Evolutionary conservation across 92 coral and sea anemone genomes (phyloP).

Genomic region (Palythoa caribaeorum): DNA sequence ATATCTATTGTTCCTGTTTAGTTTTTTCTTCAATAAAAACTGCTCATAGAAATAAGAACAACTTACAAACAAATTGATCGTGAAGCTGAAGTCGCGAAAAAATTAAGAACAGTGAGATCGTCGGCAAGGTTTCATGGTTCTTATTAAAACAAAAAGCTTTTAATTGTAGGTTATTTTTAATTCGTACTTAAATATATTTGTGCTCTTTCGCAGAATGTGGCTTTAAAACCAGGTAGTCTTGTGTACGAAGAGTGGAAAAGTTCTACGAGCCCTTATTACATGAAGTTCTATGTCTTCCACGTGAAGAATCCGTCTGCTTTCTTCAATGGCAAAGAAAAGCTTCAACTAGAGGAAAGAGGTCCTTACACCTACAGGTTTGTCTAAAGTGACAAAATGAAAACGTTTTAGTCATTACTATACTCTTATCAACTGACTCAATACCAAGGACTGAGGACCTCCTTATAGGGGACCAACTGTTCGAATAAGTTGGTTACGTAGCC

Average conservation of each 20-base stretch:
- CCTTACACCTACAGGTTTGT: slow-evolving; percentile 39
- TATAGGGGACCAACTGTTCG: too few relatives aligned
- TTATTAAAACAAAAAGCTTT: too few relatives aligned
- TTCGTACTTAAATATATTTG: not conserved
- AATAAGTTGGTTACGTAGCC: too few relatives aligned
- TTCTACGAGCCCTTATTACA: slow-evolving; percentile 23
- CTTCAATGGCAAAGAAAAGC: slow-evolving; percentile 22
- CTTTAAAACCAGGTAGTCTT: slow-evolving; percentile 23
- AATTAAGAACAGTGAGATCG: too few relatives aligned
- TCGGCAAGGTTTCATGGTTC: too few relatives aligned
- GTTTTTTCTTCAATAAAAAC: too few relatives aligned
- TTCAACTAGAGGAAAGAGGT: slow-evolving; percentile 28
- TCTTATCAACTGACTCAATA: too few relatives aligned
- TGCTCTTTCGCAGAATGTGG: not conserved
- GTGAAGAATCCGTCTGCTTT: slow-evolving; percentile 35
- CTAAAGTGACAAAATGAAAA: not conserved
- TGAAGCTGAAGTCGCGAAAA: too few relatives aligned
- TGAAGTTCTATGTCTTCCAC: slow-evolving; percentile 44
- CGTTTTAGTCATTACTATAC: not conserved
- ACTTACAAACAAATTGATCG: too few relatives aligned
- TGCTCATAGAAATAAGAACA: too few relatives aligned
- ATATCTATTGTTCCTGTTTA: too few relatives aligned
- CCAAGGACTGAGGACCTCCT: too few relatives aligned
- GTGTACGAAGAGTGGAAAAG: slow-evolving; percentile 38
- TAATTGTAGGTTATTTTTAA: not conserved